These are phyloP conservation scores for Zaprionus tsacasi DNA, from an alignment of 1,140 invertebrate genomes.

Conservation along the genomic window DNA sequence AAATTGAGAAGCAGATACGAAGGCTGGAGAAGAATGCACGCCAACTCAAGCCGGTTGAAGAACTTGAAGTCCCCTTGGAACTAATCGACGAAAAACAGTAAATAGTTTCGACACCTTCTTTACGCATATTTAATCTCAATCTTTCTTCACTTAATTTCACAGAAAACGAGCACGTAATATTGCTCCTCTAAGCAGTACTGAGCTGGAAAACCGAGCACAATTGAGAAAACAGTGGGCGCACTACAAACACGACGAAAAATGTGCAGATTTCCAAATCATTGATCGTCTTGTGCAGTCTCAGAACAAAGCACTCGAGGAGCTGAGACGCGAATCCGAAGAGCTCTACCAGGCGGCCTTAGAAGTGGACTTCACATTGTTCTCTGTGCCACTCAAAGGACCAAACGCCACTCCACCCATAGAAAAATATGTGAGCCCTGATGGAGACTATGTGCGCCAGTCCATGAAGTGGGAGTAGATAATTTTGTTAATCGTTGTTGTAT, in stretches of 20 bases:
- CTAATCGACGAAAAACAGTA: constrained; percentile 87
- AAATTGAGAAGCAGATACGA: constrained; percentile 93
- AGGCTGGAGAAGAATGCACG: constrained; percentile 90
- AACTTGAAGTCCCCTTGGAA: constrained; percentile 89
- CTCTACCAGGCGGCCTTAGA: constrained; percentile 93
- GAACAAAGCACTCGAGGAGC: constrained; percentile 90
- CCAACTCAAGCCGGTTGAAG: constrained; percentile 93
- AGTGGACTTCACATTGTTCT: constrained; percentile 89
- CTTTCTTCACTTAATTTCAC: constrained; percentile 29
- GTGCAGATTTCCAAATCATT: constrained; percentile 88
- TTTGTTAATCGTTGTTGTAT: constrained; percentile 28
- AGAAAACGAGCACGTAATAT: constrained; percentile 86
- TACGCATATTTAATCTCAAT: constrained; percentile 5
- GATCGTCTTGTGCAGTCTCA: constrained; percentile 89
- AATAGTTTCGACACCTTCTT: neutral
- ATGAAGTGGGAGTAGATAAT: constrained; percentile 89
- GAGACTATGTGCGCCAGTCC: constrained; percentile 92
- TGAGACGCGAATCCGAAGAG: constrained; percentile 91
- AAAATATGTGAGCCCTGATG: constrained; percentile 91
- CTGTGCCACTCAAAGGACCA: constrained; percentile 88
- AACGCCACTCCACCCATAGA: constrained; percentile 91
- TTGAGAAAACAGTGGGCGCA: constrained; percentile 90
- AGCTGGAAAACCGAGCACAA: constrained; percentile 85
- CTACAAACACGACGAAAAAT: constrained; percentile 88
- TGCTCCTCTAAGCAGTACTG: constrained; percentile 84